Evolutionary conservation across 2,888 invertebrate genomes (phyloP).

Genomic region (Eristalinus aeneus): DNA sequence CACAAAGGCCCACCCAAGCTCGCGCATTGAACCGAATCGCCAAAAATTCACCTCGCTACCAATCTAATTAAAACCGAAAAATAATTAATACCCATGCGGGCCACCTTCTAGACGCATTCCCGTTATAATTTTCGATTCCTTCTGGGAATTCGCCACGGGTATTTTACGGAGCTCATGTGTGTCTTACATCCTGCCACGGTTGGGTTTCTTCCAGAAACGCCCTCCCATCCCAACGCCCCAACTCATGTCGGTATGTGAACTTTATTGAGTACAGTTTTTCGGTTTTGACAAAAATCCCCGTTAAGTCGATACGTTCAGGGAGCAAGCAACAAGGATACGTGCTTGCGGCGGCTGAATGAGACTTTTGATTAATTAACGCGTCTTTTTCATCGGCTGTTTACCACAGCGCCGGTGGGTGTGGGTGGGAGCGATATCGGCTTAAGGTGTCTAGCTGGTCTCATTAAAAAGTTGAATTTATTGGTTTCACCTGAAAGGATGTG

Average conservation of each 20-base stretch:
- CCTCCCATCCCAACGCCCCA: slow-evolving; percentile 8
- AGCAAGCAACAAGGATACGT: slow-evolving; percentile 10
- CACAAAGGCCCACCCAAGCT: slow-evolving; percentile 2
- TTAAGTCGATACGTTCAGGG: slow-evolving; percentile 57
- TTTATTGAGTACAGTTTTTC: slow-evolving; percentile 51
- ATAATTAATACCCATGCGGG: slow-evolving; percentile 66
- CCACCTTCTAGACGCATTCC: slow-evolving; percentile 17
- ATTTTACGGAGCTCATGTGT: slow-evolving; percentile 60
- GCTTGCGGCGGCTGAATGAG: slow-evolving; percentile 47
- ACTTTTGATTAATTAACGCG: slow-evolving; percentile 67
- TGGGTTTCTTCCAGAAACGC: slow-evolving; percentile 17
- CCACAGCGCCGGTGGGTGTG: not conserved
- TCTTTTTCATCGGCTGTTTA: slow-evolving; percentile 29
- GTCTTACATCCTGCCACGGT: slow-evolving; percentile 15
- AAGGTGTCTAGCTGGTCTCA: slow-evolving; percentile 49
- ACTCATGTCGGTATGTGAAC: slow-evolving; percentile 32
- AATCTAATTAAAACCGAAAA: slow-evolving; percentile 67
- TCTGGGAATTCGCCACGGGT: slow-evolving; percentile 63
- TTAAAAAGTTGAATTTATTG: slow-evolving; percentile 69
- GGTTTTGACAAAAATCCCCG: slow-evolving; percentile 44
- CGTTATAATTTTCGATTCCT: slow-evolving; percentile 55
- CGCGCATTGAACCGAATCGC: slow-evolving; percentile 59
- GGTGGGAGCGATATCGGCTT: slow-evolving; percentile 11
- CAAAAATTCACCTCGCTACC: slow-evolving; percentile 63
- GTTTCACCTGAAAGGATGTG: slow-evolving; percentile 60